phyloP scores from a whole-genome alignment of 2,113 vertebrate species.

The Tympanuchus pallidicinctus region DNA sequence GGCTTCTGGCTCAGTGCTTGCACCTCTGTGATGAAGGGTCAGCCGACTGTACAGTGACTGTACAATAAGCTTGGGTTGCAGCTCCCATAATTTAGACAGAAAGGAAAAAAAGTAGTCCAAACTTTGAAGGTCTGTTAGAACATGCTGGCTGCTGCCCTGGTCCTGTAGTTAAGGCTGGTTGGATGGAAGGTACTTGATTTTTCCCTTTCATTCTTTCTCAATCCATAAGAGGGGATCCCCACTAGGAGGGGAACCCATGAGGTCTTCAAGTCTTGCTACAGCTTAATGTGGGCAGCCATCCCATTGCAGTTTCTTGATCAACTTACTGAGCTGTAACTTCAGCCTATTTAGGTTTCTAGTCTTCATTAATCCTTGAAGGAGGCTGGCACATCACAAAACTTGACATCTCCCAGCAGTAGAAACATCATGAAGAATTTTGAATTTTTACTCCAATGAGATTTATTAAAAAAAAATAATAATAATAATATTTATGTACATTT shows the following conservation, averaged over 20 bases:
- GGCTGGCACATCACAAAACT: background rate
- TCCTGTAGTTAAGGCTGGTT: background rate
- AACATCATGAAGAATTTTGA: background rate
- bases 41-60: background rate
- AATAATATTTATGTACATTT: background rate
- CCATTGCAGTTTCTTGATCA: background rate
- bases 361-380: background rate
- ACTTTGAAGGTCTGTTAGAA: background rate
- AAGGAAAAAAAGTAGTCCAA: background rate
- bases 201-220: background rate
- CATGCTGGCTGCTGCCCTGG: background rate
- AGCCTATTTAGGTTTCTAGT: background rate
- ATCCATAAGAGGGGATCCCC: background rate
- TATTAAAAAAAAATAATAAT: too few species aligned
- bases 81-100: background rate
- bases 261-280: background rate
- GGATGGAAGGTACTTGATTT: background rate
- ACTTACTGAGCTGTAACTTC: background rate
- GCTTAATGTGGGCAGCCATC: background rate
- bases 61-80: background rate
- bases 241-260: background rate
- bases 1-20: background rate
- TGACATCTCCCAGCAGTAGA: background rate
- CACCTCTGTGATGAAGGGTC: background rate
- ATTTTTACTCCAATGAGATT: background rate